phyloP scores from a whole-genome alignment of 2,113 vertebrate genomes.

The Oreochromis aureus region DNA sequence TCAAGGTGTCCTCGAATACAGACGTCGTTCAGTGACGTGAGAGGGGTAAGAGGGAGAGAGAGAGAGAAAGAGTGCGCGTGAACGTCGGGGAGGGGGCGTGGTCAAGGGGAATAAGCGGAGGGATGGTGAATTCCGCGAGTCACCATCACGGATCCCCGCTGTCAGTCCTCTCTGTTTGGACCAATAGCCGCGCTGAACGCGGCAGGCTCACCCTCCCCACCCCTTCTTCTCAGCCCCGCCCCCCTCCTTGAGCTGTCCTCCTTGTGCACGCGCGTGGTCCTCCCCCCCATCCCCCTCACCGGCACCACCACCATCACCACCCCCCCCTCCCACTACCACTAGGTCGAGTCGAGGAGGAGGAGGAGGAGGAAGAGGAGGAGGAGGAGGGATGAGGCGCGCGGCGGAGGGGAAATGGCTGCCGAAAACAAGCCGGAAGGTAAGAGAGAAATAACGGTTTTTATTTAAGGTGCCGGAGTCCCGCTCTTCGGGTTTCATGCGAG shows the following conservation, averaged over 20 bases:
- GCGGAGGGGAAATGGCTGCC: conserved; percentile 99
- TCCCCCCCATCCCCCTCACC: background rate
- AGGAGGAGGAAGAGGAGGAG: conserved; percentile 72
- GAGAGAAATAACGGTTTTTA: conserved; percentile 66
- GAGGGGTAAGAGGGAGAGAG: conserved; percentile 24
- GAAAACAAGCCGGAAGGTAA: conserved; percentile 99
- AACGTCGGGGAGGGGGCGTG: conserved; percentile 3
- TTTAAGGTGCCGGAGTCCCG: conserved; percentile 18
- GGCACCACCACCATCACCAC: background rate
- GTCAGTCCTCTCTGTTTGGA: conserved; percentile 27
- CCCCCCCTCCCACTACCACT: conserved; percentile 59
- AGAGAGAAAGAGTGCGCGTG: conserved; percentile 18
- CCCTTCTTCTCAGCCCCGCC: conserved; percentile 39
- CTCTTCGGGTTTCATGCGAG: conserved; percentile 2
- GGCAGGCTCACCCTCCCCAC: conserved; percentile 56
- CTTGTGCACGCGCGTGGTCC: conserved; percentile 66
- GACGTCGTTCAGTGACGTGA: conserved; percentile 67
- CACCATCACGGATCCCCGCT: conserved; percentile 60
- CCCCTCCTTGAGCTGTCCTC: conserved; percentile 75
- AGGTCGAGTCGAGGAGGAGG: conserved; percentile 71
- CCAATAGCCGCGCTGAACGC: conserved; percentile 49
- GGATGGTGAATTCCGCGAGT: conserved; percentile 52
- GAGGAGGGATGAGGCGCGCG: conserved; percentile 94
- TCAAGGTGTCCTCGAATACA: conserved; percentile 75
- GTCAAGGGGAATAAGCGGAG: conserved; percentile 14